A percentile compares a stretch with the other conserved stretches of the same genome.
Evolutionary conservation across 2,113 vertebrate genomes (phyloP).

Genomic region (Notothenia rossii): DNA sequence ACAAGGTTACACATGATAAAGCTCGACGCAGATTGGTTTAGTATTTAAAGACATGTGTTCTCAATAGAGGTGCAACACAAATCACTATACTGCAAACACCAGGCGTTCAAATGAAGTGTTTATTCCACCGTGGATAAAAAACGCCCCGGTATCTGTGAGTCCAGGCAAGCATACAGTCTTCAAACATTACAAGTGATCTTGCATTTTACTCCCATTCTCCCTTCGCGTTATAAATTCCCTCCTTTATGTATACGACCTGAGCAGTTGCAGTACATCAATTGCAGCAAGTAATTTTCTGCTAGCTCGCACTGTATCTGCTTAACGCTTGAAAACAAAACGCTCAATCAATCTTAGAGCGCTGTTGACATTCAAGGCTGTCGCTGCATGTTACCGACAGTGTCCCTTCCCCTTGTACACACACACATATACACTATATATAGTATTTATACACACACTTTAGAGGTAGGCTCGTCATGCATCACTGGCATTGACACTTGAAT

Average conservation of each 20-base stretch:
- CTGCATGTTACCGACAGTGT: conserved; percentile 23
- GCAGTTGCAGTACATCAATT: conserved; percentile 63
- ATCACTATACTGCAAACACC: conserved; percentile 1
- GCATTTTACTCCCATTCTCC: conserved; percentile 46
- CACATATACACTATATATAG: not conserved
- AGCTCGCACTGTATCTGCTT: conserved; percentile 63
- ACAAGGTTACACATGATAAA: not conserved
- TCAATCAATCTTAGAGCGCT: conserved; percentile 72
- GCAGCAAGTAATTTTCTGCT: conserved; percentile 73
- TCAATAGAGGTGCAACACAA: not conserved
- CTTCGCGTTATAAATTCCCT: conserved; percentile 51
- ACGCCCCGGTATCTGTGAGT: conserved; percentile 24
- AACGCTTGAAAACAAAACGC: conserved; percentile 70
- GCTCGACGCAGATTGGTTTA: not conserved
- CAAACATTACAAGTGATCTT: conserved; percentile 61
- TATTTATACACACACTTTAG: not conserved
- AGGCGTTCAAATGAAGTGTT: conserved; percentile 49
- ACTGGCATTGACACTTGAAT: conserved; percentile 35
- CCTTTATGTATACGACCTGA: conserved; percentile 60
- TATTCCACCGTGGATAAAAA: conserved; percentile 49
- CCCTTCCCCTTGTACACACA: conserved; percentile 7
- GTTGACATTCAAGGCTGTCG: conserved; percentile 63
- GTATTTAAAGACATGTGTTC: conserved; percentile 1
- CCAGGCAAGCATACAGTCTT: conserved; percentile 47
- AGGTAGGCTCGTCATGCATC: conserved; percentile 27